These are phyloP conservation scores for Echinometra lucunter DNA, from an alignment of 53 echinoderm and acorn worm species.

Conservation along the genomic window DNA sequence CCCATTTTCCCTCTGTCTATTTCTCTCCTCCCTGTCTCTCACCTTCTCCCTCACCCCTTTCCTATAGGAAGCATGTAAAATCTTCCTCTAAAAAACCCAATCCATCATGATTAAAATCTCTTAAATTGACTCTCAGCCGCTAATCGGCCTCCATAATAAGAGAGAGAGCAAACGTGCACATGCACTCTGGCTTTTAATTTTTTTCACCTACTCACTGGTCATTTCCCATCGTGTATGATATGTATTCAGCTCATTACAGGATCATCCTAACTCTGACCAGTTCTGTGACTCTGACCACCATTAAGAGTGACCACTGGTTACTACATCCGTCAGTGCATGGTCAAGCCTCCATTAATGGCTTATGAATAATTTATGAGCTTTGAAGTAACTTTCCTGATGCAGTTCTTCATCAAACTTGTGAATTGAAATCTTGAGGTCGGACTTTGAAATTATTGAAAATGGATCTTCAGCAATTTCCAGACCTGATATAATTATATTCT, in stretches of 20 bases:
- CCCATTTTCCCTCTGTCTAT: too few relatives aligned
- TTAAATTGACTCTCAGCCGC: neutral
- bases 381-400: neutral
- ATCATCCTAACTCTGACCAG: neutral
- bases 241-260: neutral
- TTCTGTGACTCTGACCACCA: too few relatives aligned
- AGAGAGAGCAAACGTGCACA: neutral
- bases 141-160: neutral
- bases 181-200: neutral
- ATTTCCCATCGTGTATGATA: neutral
- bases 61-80: neutral
- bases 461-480: too few relatives aligned
- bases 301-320: neutral
- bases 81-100: neutral
- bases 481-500: too few relatives aligned
- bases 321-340: neutral
- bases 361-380: neutral
- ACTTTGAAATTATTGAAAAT: too few relatives aligned
- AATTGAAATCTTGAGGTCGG: neutral
- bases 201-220: neutral
- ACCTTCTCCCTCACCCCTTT: neutral
- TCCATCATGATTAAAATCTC: conserved; percentile 44
- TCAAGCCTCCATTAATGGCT: neutral
- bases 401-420: neutral
- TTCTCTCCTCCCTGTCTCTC: neutral